Conservation (phyloP, 2,113 vertebrate species). For the Trogon surrucura region DNA sequence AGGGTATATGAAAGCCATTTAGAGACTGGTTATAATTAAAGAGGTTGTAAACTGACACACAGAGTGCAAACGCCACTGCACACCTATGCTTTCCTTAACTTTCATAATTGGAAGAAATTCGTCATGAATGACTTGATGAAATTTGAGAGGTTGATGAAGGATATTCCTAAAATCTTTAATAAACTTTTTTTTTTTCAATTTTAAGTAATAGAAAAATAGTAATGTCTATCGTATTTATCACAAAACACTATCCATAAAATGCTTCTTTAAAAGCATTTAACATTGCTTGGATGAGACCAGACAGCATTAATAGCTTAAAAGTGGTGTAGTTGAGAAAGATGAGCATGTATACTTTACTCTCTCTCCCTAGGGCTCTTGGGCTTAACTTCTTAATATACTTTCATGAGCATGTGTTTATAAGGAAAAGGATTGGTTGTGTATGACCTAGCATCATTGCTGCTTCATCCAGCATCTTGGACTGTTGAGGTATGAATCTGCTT, state of each 20-base stretch:
- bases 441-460: background rate
- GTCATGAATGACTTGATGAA: background rate
- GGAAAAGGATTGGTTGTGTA: background rate
- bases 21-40: slow-evolving; percentile 73
- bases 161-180: background rate
- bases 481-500: background rate
- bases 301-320: background rate
- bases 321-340: background rate
- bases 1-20: slow-evolving; percentile 72
- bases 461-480: background rate
- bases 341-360: background rate
- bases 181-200: background rate
- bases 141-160: background rate
- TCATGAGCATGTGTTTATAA: background rate
- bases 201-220: background rate
- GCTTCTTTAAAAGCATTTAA: background rate
- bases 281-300: background rate
- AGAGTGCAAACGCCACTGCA: slow-evolving; percentile 22
- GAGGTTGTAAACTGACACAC: slow-evolving; percentile 66
- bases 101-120: background rate
- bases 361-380: background rate
- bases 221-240: background rate
- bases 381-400: background rate
- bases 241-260: background rate
- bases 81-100: background rate